Conservation (phyloP, 2,888 invertebrate species). For the Augochlorella aurata region DNA sequence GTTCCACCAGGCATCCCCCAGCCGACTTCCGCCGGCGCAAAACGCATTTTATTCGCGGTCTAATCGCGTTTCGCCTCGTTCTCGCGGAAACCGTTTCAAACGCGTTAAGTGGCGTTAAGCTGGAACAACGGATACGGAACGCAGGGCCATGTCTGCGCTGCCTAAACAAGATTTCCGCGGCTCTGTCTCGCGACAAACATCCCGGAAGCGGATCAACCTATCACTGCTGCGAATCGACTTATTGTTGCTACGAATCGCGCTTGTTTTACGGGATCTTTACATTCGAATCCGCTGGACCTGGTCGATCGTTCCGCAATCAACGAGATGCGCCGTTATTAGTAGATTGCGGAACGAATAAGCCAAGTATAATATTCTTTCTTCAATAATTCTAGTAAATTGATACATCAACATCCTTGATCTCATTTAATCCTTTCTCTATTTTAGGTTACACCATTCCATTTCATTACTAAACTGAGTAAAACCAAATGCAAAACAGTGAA, state of each 20-base stretch:
- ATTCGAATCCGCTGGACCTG: too few relatives aligned
- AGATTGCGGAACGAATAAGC: too few relatives aligned
- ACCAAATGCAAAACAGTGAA: too few relatives aligned
- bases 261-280: too few relatives aligned
- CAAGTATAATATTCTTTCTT: too few relatives aligned
- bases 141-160: background rate
- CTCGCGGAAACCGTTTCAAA: background rate
- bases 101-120: background rate
- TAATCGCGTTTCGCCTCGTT: constrained; percentile 12
- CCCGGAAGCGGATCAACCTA: background rate
- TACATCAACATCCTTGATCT: too few relatives aligned
- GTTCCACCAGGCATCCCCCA: background rate
- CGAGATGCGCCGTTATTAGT: too few relatives aligned
- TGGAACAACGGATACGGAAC: background rate
- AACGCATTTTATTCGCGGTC: constrained; percentile 15
- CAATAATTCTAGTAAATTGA: too few relatives aligned
- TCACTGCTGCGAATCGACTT: background rate
- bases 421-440: too few relatives aligned
- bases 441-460: too few relatives aligned
- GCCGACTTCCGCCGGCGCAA: background rate
- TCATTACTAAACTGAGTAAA: too few relatives aligned
- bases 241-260: background rate
- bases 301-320: too few relatives aligned
- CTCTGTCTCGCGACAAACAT: background rate
- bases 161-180: background rate